Conservation (phyloP, 2,888 invertebrate species). For the Parnassius glacialis region DNA sequence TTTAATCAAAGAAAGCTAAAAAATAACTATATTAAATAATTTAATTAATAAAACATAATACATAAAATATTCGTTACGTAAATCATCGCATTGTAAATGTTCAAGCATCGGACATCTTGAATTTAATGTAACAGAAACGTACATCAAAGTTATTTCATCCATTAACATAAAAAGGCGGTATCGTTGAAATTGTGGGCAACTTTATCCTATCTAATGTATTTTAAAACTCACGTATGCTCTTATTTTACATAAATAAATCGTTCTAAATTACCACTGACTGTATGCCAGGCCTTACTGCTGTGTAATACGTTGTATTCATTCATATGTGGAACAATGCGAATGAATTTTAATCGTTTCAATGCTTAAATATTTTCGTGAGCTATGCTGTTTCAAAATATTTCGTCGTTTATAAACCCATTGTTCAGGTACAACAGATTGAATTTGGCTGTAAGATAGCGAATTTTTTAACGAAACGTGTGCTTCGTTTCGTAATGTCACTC, state of each 20-base stretch:
- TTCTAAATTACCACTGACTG: constrained; percentile 14
- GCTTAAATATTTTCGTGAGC: constrained; percentile 5
- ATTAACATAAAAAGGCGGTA: constrained; percentile 1
- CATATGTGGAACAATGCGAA: constrained; percentile 22
- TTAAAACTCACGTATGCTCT: constrained; percentile 7
- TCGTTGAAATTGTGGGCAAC: constrained; percentile 3
- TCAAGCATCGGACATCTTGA: background rate
- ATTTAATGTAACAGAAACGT: background rate
- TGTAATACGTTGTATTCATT: constrained; percentile 23
- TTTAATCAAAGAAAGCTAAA: too few species aligned
- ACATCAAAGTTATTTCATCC: background rate
- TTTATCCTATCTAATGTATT: constrained; percentile 9
- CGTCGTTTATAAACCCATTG: background rate
- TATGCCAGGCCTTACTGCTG: constrained; percentile 12
- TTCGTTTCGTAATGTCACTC: too few species aligned
- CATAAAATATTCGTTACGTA: too few species aligned
- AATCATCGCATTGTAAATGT: too few species aligned
- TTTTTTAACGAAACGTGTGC: too few species aligned
- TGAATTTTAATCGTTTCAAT: constrained; percentile 23
- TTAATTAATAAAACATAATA: too few species aligned
- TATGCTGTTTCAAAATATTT: constrained; percentile 8
- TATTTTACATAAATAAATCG: constrained; percentile 15
- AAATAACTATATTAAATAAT: too few species aligned
- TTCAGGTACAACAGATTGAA: too few species aligned
- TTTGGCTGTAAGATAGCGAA: too few species aligned